These are phyloP conservation scores for Rhinogobius similis DNA, from an alignment of 2,113 vertebrate species.

Conservation along the genomic window DNA sequence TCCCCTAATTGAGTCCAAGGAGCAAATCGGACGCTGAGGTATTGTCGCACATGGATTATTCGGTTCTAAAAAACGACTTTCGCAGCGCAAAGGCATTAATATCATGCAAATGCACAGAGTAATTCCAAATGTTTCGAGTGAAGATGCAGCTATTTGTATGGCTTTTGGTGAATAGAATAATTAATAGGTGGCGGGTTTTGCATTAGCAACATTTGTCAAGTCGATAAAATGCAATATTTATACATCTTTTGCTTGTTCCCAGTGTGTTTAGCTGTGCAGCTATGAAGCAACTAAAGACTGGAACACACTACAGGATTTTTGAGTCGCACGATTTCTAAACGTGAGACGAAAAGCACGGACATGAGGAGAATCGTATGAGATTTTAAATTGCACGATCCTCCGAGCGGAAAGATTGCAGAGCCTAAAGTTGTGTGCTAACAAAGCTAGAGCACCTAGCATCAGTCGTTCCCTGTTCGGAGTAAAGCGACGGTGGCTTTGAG, in stretches of 20 bases:
- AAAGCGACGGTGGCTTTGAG: too few relatives aligned
- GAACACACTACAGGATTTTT: not conserved
- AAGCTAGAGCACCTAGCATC: too few relatives aligned
- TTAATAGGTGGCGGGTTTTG: not conserved
- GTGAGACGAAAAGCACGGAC: too few relatives aligned
- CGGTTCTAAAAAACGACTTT: not conserved
- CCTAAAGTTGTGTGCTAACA: too few relatives aligned
- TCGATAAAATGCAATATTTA: not conserved
- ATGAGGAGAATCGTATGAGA: too few relatives aligned
- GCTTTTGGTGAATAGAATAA: not conserved
- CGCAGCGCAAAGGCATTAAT: conserved; percentile 15
- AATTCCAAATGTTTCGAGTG: conserved; percentile 8
- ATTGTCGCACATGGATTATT: conserved; percentile 22
- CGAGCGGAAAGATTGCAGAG: too few relatives aligned
- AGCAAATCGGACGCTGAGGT: conserved; percentile 26
- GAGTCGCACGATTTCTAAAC: too few relatives aligned
- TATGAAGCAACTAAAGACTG: conserved; percentile 11
- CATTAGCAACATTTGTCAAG: conserved; percentile 1
- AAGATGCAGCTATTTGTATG: not conserved
- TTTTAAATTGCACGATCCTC: too few relatives aligned
- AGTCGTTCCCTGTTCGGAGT: too few relatives aligned
- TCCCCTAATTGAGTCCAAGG: conserved; percentile 37
- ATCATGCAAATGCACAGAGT: conserved; percentile 11
- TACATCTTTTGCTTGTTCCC: not conserved
- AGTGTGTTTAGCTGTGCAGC: not conserved